Base-by-base conservation (phyloP, 2,888 invertebrate species). In the Lasius platythorax region DNA sequence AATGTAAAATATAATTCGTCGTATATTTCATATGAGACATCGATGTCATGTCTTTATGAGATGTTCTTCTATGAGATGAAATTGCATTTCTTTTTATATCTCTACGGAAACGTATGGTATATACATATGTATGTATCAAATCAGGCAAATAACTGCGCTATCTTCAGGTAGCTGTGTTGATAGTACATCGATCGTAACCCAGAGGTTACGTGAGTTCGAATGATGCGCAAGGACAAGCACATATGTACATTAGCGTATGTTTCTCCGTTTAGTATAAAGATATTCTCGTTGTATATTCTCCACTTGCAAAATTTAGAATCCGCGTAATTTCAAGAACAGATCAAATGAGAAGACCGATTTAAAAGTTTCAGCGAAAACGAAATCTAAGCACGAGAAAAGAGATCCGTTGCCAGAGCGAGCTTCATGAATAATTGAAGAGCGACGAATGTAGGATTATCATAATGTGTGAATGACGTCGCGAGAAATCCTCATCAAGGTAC, bases 381-480 rank as follows among this genome's bases (percentile, higher is more conserved):
- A 46, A 23, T 18, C 33, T 64, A 64, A 37, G 23, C 61, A 8
- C 33, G 23, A 23, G 23, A 37, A 30, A 76, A 64, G 5, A 18
- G 23, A 58, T 63, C 33, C 63, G 18, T 30, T 18, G 8, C 37
- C 23, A 8, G 63, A 64, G 46, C 33, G 40, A 64, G 46, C 9
- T 76, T 83, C 85, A 76, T 86, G 85, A 86, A 89, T 86, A 89
- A 89, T 67, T 64, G 81, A 84, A 23, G 58, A 73, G 67, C 78
- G 63, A 53, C 30, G 64, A 82, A 70, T 76, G 73, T 70, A n/a
- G 66, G 46, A 67, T 72, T 63, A 83, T 79, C 70, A 87, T 83
- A 83, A 87, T 87, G 78, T 74, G 85, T 87, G 88, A 81, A 87
- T 85, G 70, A 83, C 73, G 86, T 82, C 67, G 46, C 18, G 83